Conservation (phyloP, 1,140 invertebrate genomes). For the Zaprionus davidi region DNA sequence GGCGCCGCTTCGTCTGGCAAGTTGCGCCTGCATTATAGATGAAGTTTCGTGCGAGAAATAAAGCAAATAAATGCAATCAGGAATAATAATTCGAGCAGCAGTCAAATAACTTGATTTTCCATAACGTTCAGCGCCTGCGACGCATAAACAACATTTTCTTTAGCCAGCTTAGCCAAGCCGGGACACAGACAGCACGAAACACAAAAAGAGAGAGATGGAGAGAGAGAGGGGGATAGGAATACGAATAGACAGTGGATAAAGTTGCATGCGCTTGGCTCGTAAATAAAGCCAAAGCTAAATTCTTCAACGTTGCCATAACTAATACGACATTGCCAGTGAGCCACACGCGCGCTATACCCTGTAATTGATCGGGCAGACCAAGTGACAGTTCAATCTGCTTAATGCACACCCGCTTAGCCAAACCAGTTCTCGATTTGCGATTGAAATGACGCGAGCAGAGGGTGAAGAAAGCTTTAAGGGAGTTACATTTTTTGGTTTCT, state of each 20-base stretch:
- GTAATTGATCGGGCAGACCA: background rate
- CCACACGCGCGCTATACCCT: slow-evolving; percentile 11
- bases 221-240: background rate
- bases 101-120: slow-evolving; percentile 69
- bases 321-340: background rate
- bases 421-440: background rate
- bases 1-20: slow-evolving; percentile 43
- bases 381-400: background rate
- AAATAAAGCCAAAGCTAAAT: slow-evolving; percentile 68
- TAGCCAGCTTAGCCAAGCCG: slow-evolving; percentile 19
- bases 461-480: background rate
- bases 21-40: slow-evolving; percentile 74
- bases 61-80: slow-evolving; percentile 80
- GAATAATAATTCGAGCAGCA: slow-evolving; percentile 76
- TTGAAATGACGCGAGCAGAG: too few species aligned
- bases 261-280: slow-evolving; percentile 62
- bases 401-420: background rate
- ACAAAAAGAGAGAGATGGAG: background rate
- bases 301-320: slow-evolving; percentile 51
- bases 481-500: background rate
- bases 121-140: slow-evolving; percentile 36
- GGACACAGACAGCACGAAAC: background rate
- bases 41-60: slow-evolving; percentile 72
- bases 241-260: background rate
- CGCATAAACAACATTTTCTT: slow-evolving; percentile 71